phyloP scores from a whole-genome alignment of 2,797 vertebrate genomes.

The Sebastes variabilis region DNA sequence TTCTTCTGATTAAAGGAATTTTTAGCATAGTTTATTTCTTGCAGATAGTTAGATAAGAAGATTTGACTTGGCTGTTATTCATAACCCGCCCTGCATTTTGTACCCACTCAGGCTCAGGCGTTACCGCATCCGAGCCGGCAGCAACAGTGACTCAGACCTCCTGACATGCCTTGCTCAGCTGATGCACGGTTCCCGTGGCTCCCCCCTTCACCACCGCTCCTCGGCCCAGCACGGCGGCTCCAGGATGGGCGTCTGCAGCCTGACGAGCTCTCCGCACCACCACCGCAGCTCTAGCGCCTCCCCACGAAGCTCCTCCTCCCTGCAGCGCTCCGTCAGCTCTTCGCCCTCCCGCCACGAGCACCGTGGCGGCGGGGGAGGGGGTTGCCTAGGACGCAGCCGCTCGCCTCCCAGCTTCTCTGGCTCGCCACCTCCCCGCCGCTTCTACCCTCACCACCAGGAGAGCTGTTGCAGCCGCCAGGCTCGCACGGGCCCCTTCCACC shows the following conservation, averaged over 20 bases:
- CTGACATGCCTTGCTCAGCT: conserved; percentile 96
- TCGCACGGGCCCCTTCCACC: conserved; percentile 86
- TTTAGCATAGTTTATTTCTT: not conserved
- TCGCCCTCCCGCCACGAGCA: conserved; percentile 92
- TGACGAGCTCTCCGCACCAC: conserved; percentile 85
- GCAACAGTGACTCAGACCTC: conserved; percentile 95
- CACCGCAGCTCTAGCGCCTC: conserved; percentile 95
- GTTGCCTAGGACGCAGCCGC: conserved; percentile 89
- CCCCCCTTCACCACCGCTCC: conserved; percentile 86
- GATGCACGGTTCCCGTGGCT: conserved; percentile 88
- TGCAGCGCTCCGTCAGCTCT: conserved; percentile 96
- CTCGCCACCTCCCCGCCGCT: conserved; percentile 91
- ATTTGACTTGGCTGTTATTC: not conserved
- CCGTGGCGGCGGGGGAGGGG: conserved; percentile 80
- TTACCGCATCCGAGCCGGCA: conserved; percentile 92
- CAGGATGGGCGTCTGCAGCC: conserved; percentile 90
- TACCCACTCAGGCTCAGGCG: conserved; percentile 85
- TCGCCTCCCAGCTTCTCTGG: conserved; percentile 96
- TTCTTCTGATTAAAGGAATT: not conserved
- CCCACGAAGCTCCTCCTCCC: conserved; percentile 93
- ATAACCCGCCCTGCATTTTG: not conserved
- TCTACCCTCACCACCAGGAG: conserved; percentile 92
- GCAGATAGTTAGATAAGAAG: not conserved
- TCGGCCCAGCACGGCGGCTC: conserved; percentile 85
- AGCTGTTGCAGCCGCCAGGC: conserved; percentile 90